Percentiles rank a stretch among this genome's conserved stretches.
phyloP scores from a whole-genome alignment of 2,888 invertebrate species.

The Baccha elongata region DNA sequence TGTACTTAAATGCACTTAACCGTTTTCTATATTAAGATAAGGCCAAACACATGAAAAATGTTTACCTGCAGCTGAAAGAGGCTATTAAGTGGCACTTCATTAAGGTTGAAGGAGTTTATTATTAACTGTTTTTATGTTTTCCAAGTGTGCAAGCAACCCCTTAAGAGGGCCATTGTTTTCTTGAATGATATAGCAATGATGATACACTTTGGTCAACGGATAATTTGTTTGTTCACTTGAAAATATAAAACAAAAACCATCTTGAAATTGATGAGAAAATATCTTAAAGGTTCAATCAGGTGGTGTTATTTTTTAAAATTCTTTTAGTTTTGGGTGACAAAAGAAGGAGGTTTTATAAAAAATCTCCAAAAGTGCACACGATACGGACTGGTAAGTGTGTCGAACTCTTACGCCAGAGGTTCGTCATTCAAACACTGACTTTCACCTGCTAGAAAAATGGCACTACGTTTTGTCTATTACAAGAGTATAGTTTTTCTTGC shows the following conservation, averaged over 20 bases:
- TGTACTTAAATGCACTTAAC: constrained; percentile 57
- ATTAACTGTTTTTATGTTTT: constrained; percentile 16
- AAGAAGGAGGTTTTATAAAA: too few species aligned
- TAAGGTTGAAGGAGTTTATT: constrained; percentile 50
- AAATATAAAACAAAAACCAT: constrained; percentile 2
- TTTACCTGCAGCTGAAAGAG: constrained; percentile 67
- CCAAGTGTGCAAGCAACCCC: constrained; percentile 42
- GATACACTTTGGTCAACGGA: constrained; percentile 60
- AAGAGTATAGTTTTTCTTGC: too few species aligned
- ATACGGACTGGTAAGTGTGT: too few species aligned
- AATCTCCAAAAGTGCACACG: too few species aligned
- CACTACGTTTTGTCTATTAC: too few species aligned
- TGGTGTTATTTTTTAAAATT: background rate
- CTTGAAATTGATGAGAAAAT: constrained; percentile 3
- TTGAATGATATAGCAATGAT: constrained; percentile 39
- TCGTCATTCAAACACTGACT: too few species aligned
- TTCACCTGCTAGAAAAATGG: too few species aligned
- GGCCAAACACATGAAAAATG: constrained; percentile 58
- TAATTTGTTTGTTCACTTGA: constrained; percentile 24
- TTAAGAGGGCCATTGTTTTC: constrained; percentile 62
- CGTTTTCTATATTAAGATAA: constrained; percentile 67
- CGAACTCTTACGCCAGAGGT: too few species aligned
- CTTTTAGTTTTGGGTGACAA: too few species aligned
- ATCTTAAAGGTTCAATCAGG: constrained; percentile 12
- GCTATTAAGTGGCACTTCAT: constrained; percentile 66